Conservation (phyloP, 2,888 invertebrate genomes). For the Arge pagana region DNA sequence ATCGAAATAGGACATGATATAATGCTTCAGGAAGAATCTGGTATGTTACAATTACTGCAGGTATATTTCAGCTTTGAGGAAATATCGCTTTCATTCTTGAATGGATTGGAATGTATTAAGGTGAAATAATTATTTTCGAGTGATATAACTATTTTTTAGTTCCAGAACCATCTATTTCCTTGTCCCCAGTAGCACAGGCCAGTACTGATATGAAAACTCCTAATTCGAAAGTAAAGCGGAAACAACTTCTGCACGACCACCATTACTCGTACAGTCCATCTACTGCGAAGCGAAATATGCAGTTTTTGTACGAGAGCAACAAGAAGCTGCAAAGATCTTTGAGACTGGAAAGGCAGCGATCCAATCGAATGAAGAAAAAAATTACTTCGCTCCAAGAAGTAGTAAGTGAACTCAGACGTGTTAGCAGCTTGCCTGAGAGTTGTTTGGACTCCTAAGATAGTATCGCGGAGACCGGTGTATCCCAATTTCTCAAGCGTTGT, state of each 20-base stretch:
- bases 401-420: constrained; percentile 4
- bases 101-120: too few species aligned
- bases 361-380: background rate
- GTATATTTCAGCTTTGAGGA: too few species aligned
- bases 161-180: background rate
- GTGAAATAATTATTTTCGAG: too few species aligned
- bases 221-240: background rate
- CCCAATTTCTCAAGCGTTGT: background rate
- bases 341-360: background rate
- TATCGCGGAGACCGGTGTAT: constrained; percentile 1
- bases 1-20: background rate
- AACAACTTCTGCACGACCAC: background rate
- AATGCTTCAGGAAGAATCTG: background rate
- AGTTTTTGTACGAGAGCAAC: background rate
- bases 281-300: constrained; percentile 1
- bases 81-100: background rate
- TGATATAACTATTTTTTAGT: background rate
- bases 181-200: background rate
- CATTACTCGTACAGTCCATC: background rate
- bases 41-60: too few species aligned
- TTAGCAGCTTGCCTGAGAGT: background rate
- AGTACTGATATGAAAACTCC: background rate
- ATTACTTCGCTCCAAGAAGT: constrained; percentile 8
- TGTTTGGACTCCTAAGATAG: background rate
- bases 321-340: background rate